Base-by-base conservation (phyloP, 2,113 vertebrate species). In the Ariopsis seemanni region DNA sequence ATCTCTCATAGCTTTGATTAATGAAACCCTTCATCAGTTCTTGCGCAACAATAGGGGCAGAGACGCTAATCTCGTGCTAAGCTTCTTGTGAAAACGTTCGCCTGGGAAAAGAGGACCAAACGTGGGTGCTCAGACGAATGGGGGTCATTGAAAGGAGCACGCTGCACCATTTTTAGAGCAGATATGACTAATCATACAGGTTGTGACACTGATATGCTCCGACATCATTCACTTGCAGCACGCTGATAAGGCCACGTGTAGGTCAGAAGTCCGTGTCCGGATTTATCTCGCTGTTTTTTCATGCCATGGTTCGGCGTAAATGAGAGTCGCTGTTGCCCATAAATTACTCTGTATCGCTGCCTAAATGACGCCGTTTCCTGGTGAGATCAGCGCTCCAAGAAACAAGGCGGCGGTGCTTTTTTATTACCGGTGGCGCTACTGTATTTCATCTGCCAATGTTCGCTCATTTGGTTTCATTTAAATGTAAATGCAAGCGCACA, bases 391-490 rank as follows among this genome's bases (percentile, higher is more conserved):
- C 57, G 89, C 88, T 90, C 88, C 67, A 89, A 90, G 92, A 88
- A 85, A 90, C 92, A 91, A 87, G 78, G 89, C 83, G 89, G 87
- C 90, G 92, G 90, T 90, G 83, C 87, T 30, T 93, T 85, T 63
- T 94, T 93, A 95, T 94, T 93, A 93, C 93, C 91, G 89, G 90
- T 90, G 90, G 92, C 91, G 93, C 93, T 93, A 94, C 93, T 91
- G 92, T 94, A 94, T 93, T 94, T 95, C 94, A 95, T 92, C 93
- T 90, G 89, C 89, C 90, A 94, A 91, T 93, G 92, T 93, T 91
- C 87, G 91, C 92, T 92, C 93, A 93, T 95, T 95, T 94, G 93
- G 92, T 93, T 95, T 95, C 94, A 96, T 96, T 96, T 95, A 95
- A 94, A 96, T 96, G 94, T 94, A 96, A 96, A 96, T 95, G 92